These are phyloP conservation scores for Onychostoma macrolepis DNA, from an alignment of 2,113 vertebrate genomes.

Conservation along the genomic window DNA sequence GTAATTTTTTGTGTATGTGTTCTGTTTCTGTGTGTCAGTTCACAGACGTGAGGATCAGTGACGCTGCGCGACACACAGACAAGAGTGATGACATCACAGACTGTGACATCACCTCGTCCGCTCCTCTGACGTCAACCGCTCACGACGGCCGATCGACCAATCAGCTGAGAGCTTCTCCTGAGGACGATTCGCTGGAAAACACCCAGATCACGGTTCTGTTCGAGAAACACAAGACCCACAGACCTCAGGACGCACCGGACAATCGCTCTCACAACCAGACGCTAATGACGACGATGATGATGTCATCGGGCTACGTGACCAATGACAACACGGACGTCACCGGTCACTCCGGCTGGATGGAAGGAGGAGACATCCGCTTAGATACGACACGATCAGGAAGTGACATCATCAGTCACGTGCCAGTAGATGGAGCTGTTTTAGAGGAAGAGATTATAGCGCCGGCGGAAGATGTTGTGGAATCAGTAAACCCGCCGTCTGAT, in stretches of 20 bases:
- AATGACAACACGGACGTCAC: conserved; percentile 55
- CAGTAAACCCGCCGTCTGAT: neutral
- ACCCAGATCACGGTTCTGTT: conserved; percentile 44
- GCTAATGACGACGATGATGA: conserved; percentile 44
- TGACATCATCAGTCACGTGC: conserved; percentile 71
- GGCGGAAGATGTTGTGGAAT: conserved; percentile 34
- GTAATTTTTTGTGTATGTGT: too few species aligned
- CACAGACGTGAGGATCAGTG: neutral
- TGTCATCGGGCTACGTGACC: conserved; percentile 68
- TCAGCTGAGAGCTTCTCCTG: conserved; percentile 46
- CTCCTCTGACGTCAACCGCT: conserved; percentile 55
- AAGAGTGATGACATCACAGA: neutral
- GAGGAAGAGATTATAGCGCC: conserved; percentile 58
- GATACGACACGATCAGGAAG: conserved; percentile 60
- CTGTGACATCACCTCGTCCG: neutral
- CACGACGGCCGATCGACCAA: conserved; percentile 54
- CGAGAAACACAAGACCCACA: neutral
- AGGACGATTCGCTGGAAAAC: conserved; percentile 7
- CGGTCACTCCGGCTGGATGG: conserved; percentile 33
- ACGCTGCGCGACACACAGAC: neutral
- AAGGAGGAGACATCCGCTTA: conserved; percentile 62
- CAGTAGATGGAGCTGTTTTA: conserved; percentile 69
- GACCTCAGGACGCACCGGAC: neutral
- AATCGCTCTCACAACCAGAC: conserved; percentile 33
- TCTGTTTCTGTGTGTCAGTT: neutral